phyloP scores from a whole-genome alignment of 2,888 invertebrate genomes.

The Pristionchus entomophagus region DNA sequence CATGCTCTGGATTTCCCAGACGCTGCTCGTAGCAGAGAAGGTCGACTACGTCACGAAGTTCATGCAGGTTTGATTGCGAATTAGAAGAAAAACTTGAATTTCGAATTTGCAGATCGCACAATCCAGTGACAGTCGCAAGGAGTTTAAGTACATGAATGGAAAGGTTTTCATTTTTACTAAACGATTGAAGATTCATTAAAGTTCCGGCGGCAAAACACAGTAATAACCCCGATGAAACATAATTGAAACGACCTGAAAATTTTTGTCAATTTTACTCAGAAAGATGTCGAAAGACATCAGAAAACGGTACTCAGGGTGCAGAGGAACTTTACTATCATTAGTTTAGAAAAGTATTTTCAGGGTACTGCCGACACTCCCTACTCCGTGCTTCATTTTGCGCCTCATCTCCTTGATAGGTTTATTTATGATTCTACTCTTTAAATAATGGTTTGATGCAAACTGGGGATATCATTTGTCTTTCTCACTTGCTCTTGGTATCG shows the following conservation, averaged over 20 bases:
- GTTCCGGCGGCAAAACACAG: too few species aligned
- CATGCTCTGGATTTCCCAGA: constrained; percentile 71
- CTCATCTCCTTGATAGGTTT: constrained; percentile 64
- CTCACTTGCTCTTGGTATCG: too few species aligned
- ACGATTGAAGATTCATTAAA: too few species aligned
- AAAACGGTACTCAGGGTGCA: too few species aligned
- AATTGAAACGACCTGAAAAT: too few species aligned
- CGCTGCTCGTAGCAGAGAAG: constrained; percentile 65
- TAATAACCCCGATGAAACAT: too few species aligned
- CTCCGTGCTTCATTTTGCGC: constrained; percentile 66
- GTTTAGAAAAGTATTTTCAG: background rate
- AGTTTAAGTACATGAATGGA: constrained; percentile 46
- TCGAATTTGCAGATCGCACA: constrained; percentile 56
- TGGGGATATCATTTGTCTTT: too few species aligned
- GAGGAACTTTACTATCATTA: background rate
- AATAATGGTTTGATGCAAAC: background rate
- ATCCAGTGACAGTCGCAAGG: constrained; percentile 46
- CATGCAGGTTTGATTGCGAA: constrained; percentile 58
- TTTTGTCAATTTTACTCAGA: too few species aligned
- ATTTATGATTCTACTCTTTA: background rate
- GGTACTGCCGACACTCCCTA: constrained; percentile 54
- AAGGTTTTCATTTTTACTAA: constrained; percentile 13
- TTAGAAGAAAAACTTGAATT: background rate
- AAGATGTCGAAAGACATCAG: too few species aligned
- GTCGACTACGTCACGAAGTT: constrained; percentile 74